Conservation (phyloP, 2,888 invertebrate species). For the Drosophila incognita region DNA sequence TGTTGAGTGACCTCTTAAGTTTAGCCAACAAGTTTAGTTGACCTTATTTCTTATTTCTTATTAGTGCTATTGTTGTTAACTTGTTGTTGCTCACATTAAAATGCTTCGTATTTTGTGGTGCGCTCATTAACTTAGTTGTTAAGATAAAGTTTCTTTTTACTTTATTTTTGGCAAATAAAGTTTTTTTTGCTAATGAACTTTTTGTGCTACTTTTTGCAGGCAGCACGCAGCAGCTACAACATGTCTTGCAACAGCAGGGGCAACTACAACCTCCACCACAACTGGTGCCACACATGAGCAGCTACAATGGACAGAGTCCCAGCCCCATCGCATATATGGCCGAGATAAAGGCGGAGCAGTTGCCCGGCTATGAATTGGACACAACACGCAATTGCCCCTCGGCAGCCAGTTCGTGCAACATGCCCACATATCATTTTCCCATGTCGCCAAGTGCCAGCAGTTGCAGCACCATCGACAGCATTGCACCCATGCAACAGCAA, state of each 20-base stretch:
- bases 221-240: conserved; percentile 24
- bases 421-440: conserved; percentile 31
- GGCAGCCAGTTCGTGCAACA: conserved; percentile 38
- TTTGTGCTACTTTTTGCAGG: conserved; percentile 28
- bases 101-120: conserved; percentile 31
- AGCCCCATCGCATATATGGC: conserved; percentile 45
- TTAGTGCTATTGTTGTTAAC: conserved; percentile 1
- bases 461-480: conserved; percentile 49
- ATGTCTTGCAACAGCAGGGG: conserved; percentile 29
- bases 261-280: conserved; percentile 1
- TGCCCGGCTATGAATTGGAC: conserved; percentile 47
- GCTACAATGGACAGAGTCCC: conserved; percentile 26
- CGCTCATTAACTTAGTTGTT: conserved; percentile 47
- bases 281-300: conserved; percentile 11
- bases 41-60: conserved; percentile 12
- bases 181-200: conserved; percentile 24
- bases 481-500: conserved; percentile 32
- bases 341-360: conserved; percentile 59
- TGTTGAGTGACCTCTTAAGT: conserved; percentile 55
- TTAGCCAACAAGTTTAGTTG: conserved; percentile 32
- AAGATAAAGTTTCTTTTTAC: conserved; percentile 22
- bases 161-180: conserved; percentile 42
- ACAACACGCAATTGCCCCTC: conserved; percentile 57
- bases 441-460: conserved; percentile 61
- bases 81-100: conserved; percentile 18